A percentile compares a stretch with the other conserved stretches of the same genome.
These are phyloP conservation scores for Cololabis saira DNA, from an alignment of 2,113 vertebrate species.

Conservation along the genomic window DNA sequence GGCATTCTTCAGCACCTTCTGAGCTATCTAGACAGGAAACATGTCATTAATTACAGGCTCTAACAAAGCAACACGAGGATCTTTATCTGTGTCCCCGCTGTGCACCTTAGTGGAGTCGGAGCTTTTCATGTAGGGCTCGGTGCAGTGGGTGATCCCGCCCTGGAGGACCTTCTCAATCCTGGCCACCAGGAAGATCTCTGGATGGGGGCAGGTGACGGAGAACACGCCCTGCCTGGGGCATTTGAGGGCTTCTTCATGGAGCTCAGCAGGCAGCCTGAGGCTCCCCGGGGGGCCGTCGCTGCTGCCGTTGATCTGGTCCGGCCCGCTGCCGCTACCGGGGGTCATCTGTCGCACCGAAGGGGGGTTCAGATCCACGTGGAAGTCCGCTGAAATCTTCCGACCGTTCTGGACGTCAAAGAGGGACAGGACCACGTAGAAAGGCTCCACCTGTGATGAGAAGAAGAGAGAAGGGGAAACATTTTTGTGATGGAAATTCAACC, in stretches of 20 bases:
- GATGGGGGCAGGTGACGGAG: slow-evolving; percentile 95
- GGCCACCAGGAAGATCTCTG: slow-evolving; percentile 96
- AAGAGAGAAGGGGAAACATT: slow-evolving; percentile 1
- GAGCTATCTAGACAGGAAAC: slow-evolving; percentile 83
- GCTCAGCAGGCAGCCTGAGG: slow-evolving; percentile 63
- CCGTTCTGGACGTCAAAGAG: slow-evolving; percentile 94
- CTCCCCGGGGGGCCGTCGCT: slow-evolving; percentile 63
- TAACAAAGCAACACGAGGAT: not conserved
- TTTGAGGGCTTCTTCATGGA: slow-evolving; percentile 84
- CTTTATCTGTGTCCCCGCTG: not conserved
- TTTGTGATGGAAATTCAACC: slow-evolving; percentile 3
- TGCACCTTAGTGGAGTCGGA: slow-evolving; percentile 94
- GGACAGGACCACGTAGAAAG: slow-evolving; percentile 95
- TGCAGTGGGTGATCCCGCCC: slow-evolving; percentile 94
- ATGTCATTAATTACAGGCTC: not conserved
- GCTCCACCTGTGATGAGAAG: slow-evolving; percentile 86
- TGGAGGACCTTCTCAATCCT: slow-evolving; percentile 96
- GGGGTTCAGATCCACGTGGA: slow-evolving; percentile 96
- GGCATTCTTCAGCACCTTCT: slow-evolving; percentile 97
- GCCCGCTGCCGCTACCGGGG: not conserved
- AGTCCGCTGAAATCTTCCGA: slow-evolving; percentile 96
- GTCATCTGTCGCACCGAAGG: slow-evolving; percentile 90
- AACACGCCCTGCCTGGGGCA: slow-evolving; percentile 95
- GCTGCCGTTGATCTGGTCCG: slow-evolving; percentile 79
- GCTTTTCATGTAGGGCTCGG: slow-evolving; percentile 98